Percentiles rank a stretch among this genome's conserved stretches.
Conservation (phyloP, 2,797 vertebrate species). For the Rhinichthys osculus region DNA sequence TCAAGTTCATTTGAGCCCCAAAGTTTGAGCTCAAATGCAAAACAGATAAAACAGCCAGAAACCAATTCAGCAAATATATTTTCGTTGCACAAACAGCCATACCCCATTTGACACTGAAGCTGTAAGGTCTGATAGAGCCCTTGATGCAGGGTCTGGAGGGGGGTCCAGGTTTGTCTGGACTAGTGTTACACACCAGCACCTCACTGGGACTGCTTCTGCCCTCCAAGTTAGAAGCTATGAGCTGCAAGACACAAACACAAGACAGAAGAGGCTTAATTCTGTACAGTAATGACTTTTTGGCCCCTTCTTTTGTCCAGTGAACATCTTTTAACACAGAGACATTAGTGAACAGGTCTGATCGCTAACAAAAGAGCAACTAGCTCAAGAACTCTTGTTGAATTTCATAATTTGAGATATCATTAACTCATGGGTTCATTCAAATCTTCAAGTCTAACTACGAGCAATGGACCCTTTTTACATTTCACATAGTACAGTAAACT, state of each 20-base stretch:
- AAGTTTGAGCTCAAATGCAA: not conserved
- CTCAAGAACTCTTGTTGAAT: not conserved
- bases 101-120: constrained; percentile 95
- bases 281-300: not conserved
- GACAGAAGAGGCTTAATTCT: not conserved
- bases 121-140: constrained; percentile 83
- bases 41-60: constrained; percentile 13
- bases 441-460: not conserved
- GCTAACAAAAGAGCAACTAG: not conserved
- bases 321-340: not conserved
- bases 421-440: not conserved
- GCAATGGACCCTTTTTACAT: not conserved
- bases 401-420: not conserved
- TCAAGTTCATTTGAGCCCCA: not conserved
- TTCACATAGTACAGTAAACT: not conserved
- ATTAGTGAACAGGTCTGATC: not conserved
- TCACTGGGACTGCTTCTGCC: constrained; percentile 95
- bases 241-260: constrained; percentile 74
- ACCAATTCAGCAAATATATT: constrained; percentile 22
- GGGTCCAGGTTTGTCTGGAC: constrained; percentile 94
- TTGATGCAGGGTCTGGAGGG: constrained; percentile 87
- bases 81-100: constrained; percentile 57
- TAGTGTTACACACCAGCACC: constrained; percentile 95
- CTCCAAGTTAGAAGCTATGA: constrained; percentile 94
- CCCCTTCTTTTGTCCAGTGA: not conserved